Conservation (phyloP, 2,888 invertebrate species). For the Blomia tropicalis region DNA sequence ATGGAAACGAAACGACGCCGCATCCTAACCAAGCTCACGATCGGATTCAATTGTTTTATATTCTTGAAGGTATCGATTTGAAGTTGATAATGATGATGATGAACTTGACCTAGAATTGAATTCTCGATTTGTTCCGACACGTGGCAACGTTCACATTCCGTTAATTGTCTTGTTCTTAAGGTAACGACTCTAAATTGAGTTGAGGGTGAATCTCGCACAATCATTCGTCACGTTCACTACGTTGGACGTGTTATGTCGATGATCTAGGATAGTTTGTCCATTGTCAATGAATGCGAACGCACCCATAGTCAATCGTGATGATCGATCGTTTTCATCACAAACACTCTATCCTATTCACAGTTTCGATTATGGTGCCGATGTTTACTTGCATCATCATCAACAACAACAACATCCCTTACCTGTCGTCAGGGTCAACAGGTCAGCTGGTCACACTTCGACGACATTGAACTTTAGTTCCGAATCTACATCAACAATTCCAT, state of each 20-base stretch:
- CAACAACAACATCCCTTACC: no score
- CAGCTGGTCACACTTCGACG: not conserved
- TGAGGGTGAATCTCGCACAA: not conserved
- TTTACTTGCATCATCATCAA: no score
- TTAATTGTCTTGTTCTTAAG: not conserved
- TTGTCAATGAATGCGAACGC: no score
- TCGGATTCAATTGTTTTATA: no score
- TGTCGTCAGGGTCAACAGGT: slow-evolving; percentile 1
- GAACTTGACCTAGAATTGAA: slow-evolving; percentile 14
- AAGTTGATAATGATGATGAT: no score
- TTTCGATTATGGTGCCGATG: no score
- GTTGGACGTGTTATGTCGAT: not conserved
- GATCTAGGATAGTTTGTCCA: not conserved
- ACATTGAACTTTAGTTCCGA: not conserved
- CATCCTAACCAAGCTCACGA: no score
- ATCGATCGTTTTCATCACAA: no score
- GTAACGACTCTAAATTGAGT: not conserved
- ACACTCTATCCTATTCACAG: no score
- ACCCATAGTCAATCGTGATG: not conserved
- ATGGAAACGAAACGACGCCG: no score
- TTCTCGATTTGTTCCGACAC: not conserved
- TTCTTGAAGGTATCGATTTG: no score
- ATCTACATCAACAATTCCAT: not conserved
- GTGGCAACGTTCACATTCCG: not conserved
- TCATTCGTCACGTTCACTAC: not conserved